Evolutionary conservation across 2,113 vertebrate species (phyloP), one percentile per base, ranked within the genome.

Genomic region (Pachypanchax playfairii): DNA sequence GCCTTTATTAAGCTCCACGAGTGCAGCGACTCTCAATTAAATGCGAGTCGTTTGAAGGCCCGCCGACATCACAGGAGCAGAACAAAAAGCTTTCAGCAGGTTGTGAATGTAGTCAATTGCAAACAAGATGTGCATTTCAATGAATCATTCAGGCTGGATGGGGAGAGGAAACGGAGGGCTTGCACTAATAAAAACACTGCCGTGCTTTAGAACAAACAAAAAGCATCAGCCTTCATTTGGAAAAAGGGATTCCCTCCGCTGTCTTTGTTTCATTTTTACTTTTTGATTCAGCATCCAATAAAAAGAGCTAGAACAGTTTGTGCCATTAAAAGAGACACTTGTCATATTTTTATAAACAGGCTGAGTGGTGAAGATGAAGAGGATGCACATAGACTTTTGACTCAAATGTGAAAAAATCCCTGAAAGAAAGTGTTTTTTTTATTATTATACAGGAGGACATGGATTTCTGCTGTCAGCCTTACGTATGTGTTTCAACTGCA

Each of bases 81-180:
- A 77, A 87, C 83, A 88, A 88, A 91, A 91, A 85, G 83, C 90
- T 90, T 90, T 90, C 87, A 87, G 78, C 80, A 72, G 83, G 84
- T 85, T 76, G 77, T 85, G 87, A 87, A 79, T 76, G 77, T 85
- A 79, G 77, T 85, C 90, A 87, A 87, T 89, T 88, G 77, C 76
- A 88, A 72, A 85, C 79, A 84, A 87, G 85, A 85, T 86, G 88
- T 87, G 90, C 87, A 91, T 91, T 87, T 91, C 84, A 92, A 90
- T 91, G 86, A 91, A 63, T 84, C 85, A 85, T 90, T 87, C 76
- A 87, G 79, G 15, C 53, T 68, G 53, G 71, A 82, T 64, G 62
- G 25, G 51, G 70, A 83, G 51, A 77, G 88, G 72, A 83, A 85
- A 67, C 73, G 71, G 74, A 74, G 21, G 75, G 67, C 69, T 79